Percentiles rank a stretch among this genome's conserved stretches.
Conservation (phyloP, 2,888 invertebrate species). For the Capitulum mitella region DNA sequence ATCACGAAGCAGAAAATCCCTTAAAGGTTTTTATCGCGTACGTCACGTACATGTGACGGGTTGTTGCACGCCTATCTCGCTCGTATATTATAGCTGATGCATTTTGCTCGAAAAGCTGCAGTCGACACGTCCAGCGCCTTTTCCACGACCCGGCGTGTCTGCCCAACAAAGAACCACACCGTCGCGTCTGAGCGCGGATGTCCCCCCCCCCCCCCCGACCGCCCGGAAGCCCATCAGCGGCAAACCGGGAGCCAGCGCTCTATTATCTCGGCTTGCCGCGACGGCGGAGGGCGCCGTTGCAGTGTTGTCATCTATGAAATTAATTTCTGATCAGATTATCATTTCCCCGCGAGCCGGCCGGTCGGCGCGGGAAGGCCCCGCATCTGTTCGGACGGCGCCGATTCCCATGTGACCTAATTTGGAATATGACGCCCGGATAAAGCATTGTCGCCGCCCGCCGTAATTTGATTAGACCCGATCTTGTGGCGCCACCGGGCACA, state of each 20-base stretch:
- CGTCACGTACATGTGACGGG: too few species aligned
- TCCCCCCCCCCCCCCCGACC: background rate
- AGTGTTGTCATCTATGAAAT: conserved; percentile 25
- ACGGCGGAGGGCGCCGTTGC: background rate
- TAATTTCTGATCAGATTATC: conserved; percentile 23
- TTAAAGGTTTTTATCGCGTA: too few species aligned
- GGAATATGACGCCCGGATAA: conserved; percentile 10
- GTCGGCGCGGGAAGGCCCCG: background rate
- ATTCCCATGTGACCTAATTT: conserved; percentile 10
- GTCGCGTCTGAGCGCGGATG: too few species aligned
- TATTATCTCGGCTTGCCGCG: background rate
- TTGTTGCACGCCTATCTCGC: too few species aligned
- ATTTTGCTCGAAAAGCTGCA: too few species aligned
- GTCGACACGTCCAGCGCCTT: too few species aligned
- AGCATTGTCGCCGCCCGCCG: background rate
- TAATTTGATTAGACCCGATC: conserved; percentile 22
- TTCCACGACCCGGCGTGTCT: too few species aligned
- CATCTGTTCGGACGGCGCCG: background rate
- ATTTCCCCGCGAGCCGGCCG: background rate
- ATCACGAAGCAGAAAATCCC: too few species aligned
- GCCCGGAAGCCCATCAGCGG: background rate
- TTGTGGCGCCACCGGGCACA: background rate
- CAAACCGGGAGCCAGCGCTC: background rate
- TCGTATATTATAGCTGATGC: too few species aligned
- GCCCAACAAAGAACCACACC: too few species aligned